Percentiles rank a stretch among this genome's conserved stretches.
Evolutionary conservation across 2,888 invertebrate genomes (phyloP).

Genomic region (Creontiades dilutus): DNA sequence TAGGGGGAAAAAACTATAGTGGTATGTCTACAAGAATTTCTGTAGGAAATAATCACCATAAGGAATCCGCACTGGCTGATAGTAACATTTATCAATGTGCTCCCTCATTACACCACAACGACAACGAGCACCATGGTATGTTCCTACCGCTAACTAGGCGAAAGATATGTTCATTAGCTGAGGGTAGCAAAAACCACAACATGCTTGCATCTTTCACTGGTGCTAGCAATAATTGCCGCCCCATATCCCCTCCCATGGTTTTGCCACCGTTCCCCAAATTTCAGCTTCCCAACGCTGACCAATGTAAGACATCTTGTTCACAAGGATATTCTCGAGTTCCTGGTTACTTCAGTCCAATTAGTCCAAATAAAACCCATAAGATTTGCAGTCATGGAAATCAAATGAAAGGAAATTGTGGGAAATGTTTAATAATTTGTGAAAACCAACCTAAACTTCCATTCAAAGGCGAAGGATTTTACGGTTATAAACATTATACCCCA

Average conservation of each 20-base stretch:
- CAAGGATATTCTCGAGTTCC: not conserved
- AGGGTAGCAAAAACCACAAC: not conserved
- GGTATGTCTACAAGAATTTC: not conserved
- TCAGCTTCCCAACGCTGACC: not conserved
- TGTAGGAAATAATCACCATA: not conserved
- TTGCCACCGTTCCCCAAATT: constrained; percentile 1
- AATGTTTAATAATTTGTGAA: constrained; percentile 5
- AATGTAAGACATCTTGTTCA: not conserved
- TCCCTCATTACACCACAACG: too few species aligned
- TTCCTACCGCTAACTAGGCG: too few species aligned
- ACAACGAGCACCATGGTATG: not conserved
- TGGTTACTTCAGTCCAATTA: not conserved
- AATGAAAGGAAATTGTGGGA: not conserved
- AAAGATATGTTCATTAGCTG: not conserved
- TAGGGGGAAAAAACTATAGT: not conserved
- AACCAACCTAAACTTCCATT: not conserved
- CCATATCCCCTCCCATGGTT: not conserved
- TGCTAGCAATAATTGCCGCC: not conserved
- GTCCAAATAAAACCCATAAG: not conserved
- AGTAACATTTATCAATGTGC: not conserved
- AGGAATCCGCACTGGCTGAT: not conserved
- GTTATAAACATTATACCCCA: not conserved
- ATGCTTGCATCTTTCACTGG: not conserved
- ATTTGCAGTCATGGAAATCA: not conserved
- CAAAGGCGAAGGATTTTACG: not conserved